Base-by-base conservation (phyloP, 2,113 vertebrate genomes). In the Phaethornis superciliosus region DNA sequence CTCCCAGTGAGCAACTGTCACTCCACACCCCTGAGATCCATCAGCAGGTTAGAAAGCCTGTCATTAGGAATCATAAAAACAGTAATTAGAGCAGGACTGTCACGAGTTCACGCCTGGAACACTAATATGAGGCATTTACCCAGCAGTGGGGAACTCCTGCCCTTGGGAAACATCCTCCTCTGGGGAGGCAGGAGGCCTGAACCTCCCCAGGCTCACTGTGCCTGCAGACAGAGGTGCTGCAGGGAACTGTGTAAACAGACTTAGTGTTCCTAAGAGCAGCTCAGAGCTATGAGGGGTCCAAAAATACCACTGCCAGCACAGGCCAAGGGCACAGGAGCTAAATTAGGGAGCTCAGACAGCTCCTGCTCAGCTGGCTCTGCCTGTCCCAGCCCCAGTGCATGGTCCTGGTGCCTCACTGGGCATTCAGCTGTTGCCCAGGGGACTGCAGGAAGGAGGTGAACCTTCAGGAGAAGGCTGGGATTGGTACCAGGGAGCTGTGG, bases 31-130 rank as follows among this genome's bases (percentile, higher is more conserved):
- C 90, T 85, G 90, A 88, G 93, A 95, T 87, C 90, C 56, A 52
- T 74, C 35, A 85, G 69, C 90, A 68, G 77, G n/a, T 85, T 75
- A 51, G 54, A 77, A 97, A 93, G 89, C 77, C 84, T 75, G 81
- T 94, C 86, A 96, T 97, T 82, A 90, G 81, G 80, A 93, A 83
- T 62, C 69, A 69, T 72, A 88, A 94, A 94, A 93, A 76, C 90
- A 96, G 74, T 78, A 83, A 95, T 94, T 96, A 94, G 86, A 76
- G 19, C 70, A 14, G 27, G 72, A 72, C 59, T 28, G 74, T 81
- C 81, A 69, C 0, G 32, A 40, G 54, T 71, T 96, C 76, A 90
- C 27, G 51, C 90, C 84, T 88, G 52, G 64, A 89, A 92, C 75
- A 68, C 94, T 81, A 82, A 94, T 89, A 94, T 0, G 0, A 94